Base-by-base conservation (phyloP, 2,888 invertebrate genomes). In the Nymphalis urticae region DNA sequence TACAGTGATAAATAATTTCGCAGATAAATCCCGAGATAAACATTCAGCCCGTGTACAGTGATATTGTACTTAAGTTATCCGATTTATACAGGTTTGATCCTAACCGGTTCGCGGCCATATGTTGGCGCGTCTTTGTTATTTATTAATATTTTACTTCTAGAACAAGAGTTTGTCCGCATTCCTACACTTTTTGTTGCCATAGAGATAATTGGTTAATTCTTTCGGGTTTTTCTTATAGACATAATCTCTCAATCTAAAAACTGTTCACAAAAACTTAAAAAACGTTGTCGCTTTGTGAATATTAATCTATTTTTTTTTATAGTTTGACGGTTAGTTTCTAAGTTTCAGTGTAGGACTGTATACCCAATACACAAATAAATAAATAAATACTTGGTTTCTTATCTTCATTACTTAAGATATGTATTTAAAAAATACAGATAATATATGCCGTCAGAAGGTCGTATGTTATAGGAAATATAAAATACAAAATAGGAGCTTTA, bases 121-220 rank as follows among this genome's bases (percentile, higher is more conserved):
- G 58, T 58, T 58, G 73, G 80, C 85, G 68, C 68, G 68, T 68
- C 71, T 68, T 65, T 68, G 70, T 68, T 63, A 69, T 87, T 84
- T 84, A 87, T 87, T 87, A 82, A 85, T 82, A 86, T 85, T 82
- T 82, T 82, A 76, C 82, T 85, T 80, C 76, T 79, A 75, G 73
- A 78, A 73, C 74, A 75, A 72, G 75, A 80, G 81, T 80, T 81
- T 80, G 83, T 83, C 87, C 86, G 86, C 88, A 87, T 88, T 87
- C 87, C 77, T 56, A 79, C 63, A 13, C 50, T 72, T 69, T 75
- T 70, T 71, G 73, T 76, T 75, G 71, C 73, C 70, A 75, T 76
- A 66, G 71, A 67, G 65, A 72, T 73, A 66, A 67, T 68, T 71
- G 63, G 68, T 72, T 74, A 70, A 71, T 73, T 67, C 56, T 74